A percentile compares a stretch with the other conserved stretches of the same genome.
These are phyloP conservation scores for Trichogramma pretiosum DNA, from an alignment of 1,140 invertebrate genomes.

Conservation along the genomic window DNA sequence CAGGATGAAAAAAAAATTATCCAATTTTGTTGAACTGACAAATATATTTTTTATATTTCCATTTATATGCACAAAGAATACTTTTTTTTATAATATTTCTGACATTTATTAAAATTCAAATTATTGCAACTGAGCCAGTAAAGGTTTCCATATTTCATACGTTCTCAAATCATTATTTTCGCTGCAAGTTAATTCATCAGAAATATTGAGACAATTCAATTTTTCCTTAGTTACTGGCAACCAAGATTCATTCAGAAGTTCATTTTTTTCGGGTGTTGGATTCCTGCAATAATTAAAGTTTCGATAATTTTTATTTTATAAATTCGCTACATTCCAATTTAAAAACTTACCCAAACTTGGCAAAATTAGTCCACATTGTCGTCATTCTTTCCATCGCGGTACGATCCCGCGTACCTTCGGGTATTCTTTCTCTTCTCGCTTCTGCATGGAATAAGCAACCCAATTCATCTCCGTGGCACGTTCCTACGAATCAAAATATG, in stretches of 20 bases:
- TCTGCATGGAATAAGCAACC: constrained; percentile 20
- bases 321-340: not conserved
- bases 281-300: constrained; percentile 27
- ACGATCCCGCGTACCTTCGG: constrained; percentile 23
- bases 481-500: constrained; percentile 19
- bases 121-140: constrained; percentile 3
- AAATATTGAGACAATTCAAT: constrained; percentile 36
- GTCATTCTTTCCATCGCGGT: constrained; percentile 27
- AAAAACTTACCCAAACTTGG: constrained; percentile 30
- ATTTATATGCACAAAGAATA: not conserved
- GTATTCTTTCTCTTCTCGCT: constrained; percentile 1
- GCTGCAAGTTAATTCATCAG: constrained; percentile 20
- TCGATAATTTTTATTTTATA: not conserved
- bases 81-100: not conserved
- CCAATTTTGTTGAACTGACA: too few species aligned
- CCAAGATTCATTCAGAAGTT: constrained; percentile 34
- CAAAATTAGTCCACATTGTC: constrained; percentile 42
- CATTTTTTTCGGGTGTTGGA: constrained; percentile 35
- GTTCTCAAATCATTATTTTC: constrained; percentile 21
- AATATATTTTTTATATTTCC: too few species aligned
- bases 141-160: constrained; percentile 18
- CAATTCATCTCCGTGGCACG: constrained; percentile 29
- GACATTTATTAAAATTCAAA: not conserved
- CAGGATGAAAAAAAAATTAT: too few species aligned
- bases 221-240: constrained; percentile 25